These are phyloP conservation scores for Dichetophora obliterata DNA, from an alignment of 2,888 invertebrate genomes.

Conservation along the genomic window DNA sequence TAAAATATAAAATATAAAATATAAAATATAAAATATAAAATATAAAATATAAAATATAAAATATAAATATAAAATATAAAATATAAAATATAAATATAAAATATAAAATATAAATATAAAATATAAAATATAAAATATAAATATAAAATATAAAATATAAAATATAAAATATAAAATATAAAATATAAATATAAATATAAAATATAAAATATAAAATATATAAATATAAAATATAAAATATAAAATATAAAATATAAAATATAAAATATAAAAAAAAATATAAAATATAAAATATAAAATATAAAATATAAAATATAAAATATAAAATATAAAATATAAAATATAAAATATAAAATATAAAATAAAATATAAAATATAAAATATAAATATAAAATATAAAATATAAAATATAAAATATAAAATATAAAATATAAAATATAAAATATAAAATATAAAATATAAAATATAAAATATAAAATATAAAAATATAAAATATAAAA, in stretches of 20 bases:
- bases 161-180: background rate
- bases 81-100: background rate
- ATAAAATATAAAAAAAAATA: background rate
- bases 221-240: background rate
- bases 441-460: background rate
- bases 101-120: background rate
- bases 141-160: background rate
- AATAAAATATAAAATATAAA: background rate
- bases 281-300: background rate
- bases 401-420: background rate
- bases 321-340: background rate
- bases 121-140: background rate
- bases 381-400: background rate
- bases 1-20: background rate
- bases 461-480: too few species aligned
- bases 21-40: background rate
- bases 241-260: background rate
- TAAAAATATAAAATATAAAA: too few species aligned
- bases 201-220: background rate
- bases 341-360: background rate
- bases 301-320: background rate
- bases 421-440: background rate
- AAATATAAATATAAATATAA: background rate
- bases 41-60: background rate
- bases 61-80: background rate